These are phyloP conservation scores for Odontesthes bonariensis DNA, from an alignment of 2,113 vertebrate species.

Conservation along the genomic window DNA sequence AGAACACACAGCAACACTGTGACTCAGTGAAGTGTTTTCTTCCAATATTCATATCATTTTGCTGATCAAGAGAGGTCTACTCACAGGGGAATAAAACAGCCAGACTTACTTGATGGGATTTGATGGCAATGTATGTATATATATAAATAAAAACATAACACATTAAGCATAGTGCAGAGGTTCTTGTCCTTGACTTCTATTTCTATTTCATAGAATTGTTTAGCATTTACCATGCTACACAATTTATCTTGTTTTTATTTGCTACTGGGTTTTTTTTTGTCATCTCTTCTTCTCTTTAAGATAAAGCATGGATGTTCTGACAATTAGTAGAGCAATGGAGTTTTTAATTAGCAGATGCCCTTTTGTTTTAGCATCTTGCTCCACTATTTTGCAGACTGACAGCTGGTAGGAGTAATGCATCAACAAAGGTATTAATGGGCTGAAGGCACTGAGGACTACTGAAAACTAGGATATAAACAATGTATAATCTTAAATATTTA, in stretches of 20 bases:
- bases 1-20: constrained; percentile 2
- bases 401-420: constrained; percentile 20
- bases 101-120: not conserved
- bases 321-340: not conserved
- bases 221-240: not conserved
- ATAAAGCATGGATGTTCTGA: not conserved
- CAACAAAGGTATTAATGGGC: constrained; percentile 2
- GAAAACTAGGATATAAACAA: not conserved
- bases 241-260: not conserved
- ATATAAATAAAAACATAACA: not conserved
- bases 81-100: not conserved
- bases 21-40: not conserved
- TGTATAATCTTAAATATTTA: constrained; percentile 9
- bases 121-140: not conserved
- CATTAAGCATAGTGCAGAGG: not conserved
- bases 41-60: accelerated
- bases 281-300: not conserved
- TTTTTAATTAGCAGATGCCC: constrained; percentile 5
- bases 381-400: constrained; percentile 4
- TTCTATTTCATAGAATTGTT: not conserved
- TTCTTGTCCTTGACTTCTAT: not conserved
- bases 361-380: constrained; percentile 1
- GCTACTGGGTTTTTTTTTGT: not conserved
- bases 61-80: not conserved
- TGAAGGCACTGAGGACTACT: constrained; percentile 3